Conservation (phyloP, 2,113 vertebrate genomes). For the Sander lucioperca region DNA sequence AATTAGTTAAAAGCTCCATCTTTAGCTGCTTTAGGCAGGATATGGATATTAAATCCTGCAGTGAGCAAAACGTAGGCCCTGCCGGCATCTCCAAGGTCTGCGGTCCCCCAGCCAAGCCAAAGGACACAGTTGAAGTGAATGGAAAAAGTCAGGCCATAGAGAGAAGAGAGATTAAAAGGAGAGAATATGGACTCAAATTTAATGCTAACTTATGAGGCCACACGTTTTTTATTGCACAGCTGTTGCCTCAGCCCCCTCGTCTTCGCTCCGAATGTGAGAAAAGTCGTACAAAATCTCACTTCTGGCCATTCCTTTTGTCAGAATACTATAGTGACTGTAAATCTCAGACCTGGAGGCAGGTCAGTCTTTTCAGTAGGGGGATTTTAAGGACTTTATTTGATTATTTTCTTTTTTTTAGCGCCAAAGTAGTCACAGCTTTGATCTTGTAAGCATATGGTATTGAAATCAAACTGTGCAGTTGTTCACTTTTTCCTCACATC, state of each 20-base stretch:
- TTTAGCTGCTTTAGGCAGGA: conserved; percentile 70
- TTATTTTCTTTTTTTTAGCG: conserved; percentile 45
- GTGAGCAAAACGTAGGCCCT: conserved; percentile 44
- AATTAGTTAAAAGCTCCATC: conserved; percentile 70
- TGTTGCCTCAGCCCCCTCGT: conserved; percentile 62
- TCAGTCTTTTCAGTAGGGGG: conserved; percentile 47
- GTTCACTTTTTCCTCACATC: conserved; percentile 50
- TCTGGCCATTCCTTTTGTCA: conserved; percentile 47
- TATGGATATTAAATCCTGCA: conserved; percentile 73
- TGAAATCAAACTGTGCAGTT: conserved; percentile 46
- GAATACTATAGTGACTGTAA: conserved; percentile 55
- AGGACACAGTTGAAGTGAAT: conserved; percentile 67
- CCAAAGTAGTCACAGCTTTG: conserved; percentile 60
- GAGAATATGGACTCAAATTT: conserved; percentile 61
- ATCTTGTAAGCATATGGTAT: conserved; percentile 61
- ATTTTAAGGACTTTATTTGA: conserved; percentile 66
- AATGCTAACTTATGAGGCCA: conserved; percentile 73
- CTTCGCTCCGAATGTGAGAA: conserved; percentile 68
- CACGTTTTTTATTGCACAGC: conserved; percentile 76
- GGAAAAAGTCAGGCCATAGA: conserved; percentile 64
- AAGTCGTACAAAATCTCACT: conserved; percentile 52
- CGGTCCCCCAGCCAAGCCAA: conserved; percentile 58
- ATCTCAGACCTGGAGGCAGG: conserved; percentile 57
- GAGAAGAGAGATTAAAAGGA: conserved; percentile 64
- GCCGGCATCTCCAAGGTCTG: conserved; percentile 59